Conservation (phyloP, 23 tunicate species). For the Oikopleura albicans region DNA sequence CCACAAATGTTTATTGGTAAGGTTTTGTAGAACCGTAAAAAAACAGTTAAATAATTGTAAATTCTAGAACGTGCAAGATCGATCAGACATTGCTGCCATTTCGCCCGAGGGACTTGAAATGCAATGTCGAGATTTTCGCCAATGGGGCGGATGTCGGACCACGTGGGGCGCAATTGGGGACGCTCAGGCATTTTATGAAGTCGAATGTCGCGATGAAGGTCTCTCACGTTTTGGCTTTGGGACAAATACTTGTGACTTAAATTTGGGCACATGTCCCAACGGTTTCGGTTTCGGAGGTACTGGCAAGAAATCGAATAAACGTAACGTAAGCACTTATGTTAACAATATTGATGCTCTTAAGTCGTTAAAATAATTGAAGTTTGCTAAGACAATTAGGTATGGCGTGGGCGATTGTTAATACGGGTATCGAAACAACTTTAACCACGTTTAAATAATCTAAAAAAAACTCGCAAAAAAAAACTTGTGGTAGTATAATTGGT, state of each 20-base stretch:
- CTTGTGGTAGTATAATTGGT: too few species aligned
- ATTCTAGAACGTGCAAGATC: background rate
- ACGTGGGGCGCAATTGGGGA: background rate
- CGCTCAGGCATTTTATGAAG: conserved; percentile 14
- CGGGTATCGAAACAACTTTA: too few species aligned
- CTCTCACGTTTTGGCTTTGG: conserved; percentile 69
- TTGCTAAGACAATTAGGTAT: too few species aligned
- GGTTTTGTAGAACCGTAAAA: background rate
- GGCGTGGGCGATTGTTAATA: too few species aligned
- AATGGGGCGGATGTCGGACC: conserved; percentile 77
- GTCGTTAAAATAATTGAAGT: too few species aligned
- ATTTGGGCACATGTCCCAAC: conserved; percentile 56
- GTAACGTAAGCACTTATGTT: too few species aligned
- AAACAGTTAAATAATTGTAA: too few species aligned
- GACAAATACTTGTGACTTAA: conserved; percentile 36
- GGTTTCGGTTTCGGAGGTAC: conserved; percentile 95
- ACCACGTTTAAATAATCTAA: too few species aligned
- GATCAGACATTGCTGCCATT: conserved; percentile 25
- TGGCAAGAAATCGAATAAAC: conserved; percentile 62
- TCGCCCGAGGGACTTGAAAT: conserved; percentile 54
- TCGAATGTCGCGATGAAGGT: conserved; percentile 67
- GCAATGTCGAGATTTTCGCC: conserved; percentile 59
- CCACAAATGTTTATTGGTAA: background rate
- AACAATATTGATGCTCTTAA: too few species aligned
- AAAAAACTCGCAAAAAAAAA: too few species aligned